Evolutionary conservation across 2,888 invertebrate genomes (phyloP), one percentile per base, ranked within the genome.

Genomic region (Lepidocyrtinus sp.): DNA sequence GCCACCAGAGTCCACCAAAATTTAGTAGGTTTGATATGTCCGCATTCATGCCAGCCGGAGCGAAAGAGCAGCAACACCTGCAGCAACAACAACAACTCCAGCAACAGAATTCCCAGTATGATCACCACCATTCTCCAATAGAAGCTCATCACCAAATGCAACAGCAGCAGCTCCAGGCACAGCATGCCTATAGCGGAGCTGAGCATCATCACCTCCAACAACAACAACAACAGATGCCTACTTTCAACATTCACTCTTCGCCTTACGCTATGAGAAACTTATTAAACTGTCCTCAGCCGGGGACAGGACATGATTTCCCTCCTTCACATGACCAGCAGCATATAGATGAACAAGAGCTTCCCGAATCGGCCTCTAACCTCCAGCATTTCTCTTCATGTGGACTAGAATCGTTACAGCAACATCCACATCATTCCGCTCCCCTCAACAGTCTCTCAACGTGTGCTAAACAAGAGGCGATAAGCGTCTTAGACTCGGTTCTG

Each of bases 11-110:
- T 73, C 85, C 85, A 27, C 85, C 85, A 5, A 86, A 86, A 76
- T 81, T 84, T 46, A 84, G 85, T 17, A 69, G 86, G 15, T 86
- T 86, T 83, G 86, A 86, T 71, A 84, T 85, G 83, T 83, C 85
- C 21, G 85, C 85, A 9, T 84, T 85, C 59, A 83, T 84, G 84
- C 74, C 81, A 9, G 68, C 70, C 24, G 70, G 59, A 0, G 25
- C 45, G 17, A 74, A 65, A 36, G 36, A 50, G 5, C 27, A 73
- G 25, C 19, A n/a, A n/a, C n/a, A n/a, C n/a, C n/a, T n/a, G n/a
- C n/a, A n/a, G n/a, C n/a, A n/a, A n/a, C n/a, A n/a, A n/a, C n/a
- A n/a, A n/a, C n/a, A n/a, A n/a, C n/a, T n/a, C n/a, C n/a, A n/a
- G n/a, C n/a, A 61, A 15, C 45, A 45, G 17, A 24, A 2, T 3